phyloP scores from a whole-genome alignment of 2,113 vertebrate species.

The Ptyas mucosa region DNA sequence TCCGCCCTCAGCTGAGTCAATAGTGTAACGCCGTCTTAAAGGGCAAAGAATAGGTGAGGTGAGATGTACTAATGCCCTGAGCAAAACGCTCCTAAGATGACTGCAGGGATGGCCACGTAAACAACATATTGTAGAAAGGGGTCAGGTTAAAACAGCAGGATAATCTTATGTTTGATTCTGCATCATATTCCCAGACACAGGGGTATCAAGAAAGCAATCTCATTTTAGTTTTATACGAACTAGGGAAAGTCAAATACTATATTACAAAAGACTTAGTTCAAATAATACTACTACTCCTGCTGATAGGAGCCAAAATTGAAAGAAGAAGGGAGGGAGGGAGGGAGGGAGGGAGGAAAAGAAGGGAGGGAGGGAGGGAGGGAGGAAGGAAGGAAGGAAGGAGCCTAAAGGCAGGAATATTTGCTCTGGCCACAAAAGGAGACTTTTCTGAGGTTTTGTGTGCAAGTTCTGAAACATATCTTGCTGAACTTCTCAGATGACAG shows the following conservation, averaged over 20 bases:
- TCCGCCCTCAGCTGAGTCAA: background rate
- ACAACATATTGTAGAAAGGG: background rate
- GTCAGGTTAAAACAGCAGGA: background rate
- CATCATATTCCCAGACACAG: constrained; percentile 4
- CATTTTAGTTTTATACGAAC: background rate
- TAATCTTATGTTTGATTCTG: background rate
- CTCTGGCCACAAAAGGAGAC: constrained; percentile 45
- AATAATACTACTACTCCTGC: background rate
- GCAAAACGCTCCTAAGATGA: background rate
- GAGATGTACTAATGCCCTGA: background rate
- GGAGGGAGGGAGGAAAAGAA: constrained; percentile 6
- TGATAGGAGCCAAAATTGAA: background rate
- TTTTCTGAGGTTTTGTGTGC: constrained; percentile 58
- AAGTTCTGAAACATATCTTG: constrained; percentile 37
- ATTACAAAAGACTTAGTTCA: background rate
- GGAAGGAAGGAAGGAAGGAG: background rate
- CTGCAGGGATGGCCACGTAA: background rate
- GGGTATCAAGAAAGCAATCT: constrained; percentile 7
- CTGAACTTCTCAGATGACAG: constrained; percentile 46
- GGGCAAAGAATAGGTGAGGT: background rate
- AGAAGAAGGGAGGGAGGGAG: background rate
- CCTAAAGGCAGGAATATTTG: constrained; percentile 53
- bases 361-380: background rate
- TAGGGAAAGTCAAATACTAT: constrained; percentile 34
- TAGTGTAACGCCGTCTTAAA: background rate